Evolutionary conservation across 2,888 invertebrate genomes (phyloP).

Genomic region (Pammene fasciana): DNA sequence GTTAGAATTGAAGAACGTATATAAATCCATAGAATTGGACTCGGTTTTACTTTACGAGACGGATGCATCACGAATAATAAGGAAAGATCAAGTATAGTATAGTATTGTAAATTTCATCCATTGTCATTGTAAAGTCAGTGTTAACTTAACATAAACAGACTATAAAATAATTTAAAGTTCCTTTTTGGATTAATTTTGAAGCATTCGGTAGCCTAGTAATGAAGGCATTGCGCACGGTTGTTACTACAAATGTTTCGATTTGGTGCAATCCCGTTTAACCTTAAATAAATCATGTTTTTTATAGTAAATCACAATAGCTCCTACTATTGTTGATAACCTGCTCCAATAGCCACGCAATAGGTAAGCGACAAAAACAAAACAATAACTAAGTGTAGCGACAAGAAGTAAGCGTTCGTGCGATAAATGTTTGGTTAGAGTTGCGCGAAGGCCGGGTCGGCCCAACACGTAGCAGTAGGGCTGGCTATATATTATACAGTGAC

Average conservation of each 20-base stretch:
- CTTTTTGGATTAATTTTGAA: too few relatives aligned
- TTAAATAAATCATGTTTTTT: neutral
- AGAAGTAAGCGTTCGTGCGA: conserved; percentile 25
- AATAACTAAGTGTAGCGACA: conserved; percentile 5
- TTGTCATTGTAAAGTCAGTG: too few relatives aligned
- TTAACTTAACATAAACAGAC: too few relatives aligned
- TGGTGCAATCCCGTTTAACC: neutral
- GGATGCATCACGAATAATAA: too few relatives aligned
- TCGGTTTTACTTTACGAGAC: too few relatives aligned
- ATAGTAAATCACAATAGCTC: neutral
- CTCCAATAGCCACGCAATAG: conserved; percentile 13
- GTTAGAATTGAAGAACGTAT: too few relatives aligned
- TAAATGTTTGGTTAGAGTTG: conserved; percentile 30
- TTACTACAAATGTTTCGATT: neutral
- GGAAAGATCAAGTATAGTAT: too few relatives aligned
- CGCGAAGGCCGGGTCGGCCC: conserved; percentile 26
- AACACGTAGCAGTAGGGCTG: conserved; percentile 13
- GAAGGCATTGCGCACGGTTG: too few relatives aligned
- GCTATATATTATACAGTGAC: neutral
- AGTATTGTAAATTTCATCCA: too few relatives aligned
- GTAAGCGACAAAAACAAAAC: conserved; percentile 18
- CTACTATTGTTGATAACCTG: conserved; percentile 11
- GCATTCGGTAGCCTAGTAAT: too few relatives aligned
- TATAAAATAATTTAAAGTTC: too few relatives aligned
- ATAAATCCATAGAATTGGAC: too few relatives aligned